Evolutionary conservation across 1,140 invertebrate species (phyloP).

Genomic region (Leptestheria dahalacensis): DNA sequence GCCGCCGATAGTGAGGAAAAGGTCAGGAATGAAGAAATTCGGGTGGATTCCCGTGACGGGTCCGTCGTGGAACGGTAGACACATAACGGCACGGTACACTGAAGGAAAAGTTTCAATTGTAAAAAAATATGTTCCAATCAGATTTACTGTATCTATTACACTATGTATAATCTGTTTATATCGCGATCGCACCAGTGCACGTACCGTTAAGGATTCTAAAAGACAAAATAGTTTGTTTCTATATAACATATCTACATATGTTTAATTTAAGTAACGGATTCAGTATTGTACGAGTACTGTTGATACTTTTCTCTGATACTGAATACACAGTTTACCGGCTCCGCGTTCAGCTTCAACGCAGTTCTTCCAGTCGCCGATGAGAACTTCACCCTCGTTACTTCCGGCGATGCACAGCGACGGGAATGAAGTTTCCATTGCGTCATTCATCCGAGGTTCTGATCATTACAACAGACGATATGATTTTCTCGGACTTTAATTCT

Average conservation of each 20-base stretch:
- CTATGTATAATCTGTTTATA: no score
- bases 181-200: no score
- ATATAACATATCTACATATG: no score
- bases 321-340: background rate
- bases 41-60: constrained; percentile 2
- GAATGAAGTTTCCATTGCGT: background rate
- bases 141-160: no score
- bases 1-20: constrained; percentile 4
- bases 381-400: constrained; percentile 12
- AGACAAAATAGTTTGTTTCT: no score
- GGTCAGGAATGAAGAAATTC: background rate
- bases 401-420: constrained; percentile 12
- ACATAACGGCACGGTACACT: constrained; percentile 6
- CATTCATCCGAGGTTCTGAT: background rate
- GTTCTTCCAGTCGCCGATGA: constrained; percentile 12
- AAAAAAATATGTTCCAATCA: background rate
- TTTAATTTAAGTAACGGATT: no score
- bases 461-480: background rate
- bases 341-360: constrained; percentile 8
- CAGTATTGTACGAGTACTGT: no score
- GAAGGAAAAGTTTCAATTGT: background rate
- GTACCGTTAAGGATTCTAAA: no score
- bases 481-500: background rate
- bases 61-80: constrained; percentile 13
- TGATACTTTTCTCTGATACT: no score